Percentiles rank a stretch among this genome's conserved stretches.
phyloP scores from a whole-genome alignment of 37 sponge, comb jelly and placozoan species.

The Aplysina aerophoba region DNA sequence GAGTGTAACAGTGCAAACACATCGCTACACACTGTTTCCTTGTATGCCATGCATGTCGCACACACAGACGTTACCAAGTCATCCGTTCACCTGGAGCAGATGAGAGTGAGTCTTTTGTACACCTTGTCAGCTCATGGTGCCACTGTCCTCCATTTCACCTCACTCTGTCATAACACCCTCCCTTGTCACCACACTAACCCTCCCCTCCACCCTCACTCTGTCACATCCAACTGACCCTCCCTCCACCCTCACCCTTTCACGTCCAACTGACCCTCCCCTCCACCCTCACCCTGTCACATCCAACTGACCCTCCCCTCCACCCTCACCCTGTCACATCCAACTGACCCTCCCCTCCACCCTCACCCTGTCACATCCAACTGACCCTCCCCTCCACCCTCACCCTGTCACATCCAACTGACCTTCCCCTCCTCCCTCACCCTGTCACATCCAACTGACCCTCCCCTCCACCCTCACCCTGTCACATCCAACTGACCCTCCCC shows the following conservation, averaged over 20 bases:
- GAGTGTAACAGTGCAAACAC: too few relatives aligned
- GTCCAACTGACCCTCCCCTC: background rate
- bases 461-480: background rate
- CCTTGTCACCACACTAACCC: too few relatives aligned
- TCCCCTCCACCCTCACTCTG: background rate
- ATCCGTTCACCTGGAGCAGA: conserved; percentile 17
- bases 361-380: too few relatives aligned
- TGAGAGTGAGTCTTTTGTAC: conserved; percentile 35
- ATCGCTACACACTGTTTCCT: too few relatives aligned
- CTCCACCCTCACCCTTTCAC: background rate
- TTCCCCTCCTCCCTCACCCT: background rate
- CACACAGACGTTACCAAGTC: conserved; percentile 10
- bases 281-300: too few relatives aligned
- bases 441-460: background rate
- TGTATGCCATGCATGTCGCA: too few relatives aligned
- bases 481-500: background rate
- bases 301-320: background rate
- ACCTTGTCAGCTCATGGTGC: too few relatives aligned
- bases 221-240: background rate
- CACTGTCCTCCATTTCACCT: too few relatives aligned
- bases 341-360: background rate
- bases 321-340: background rate
- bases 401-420: background rate
- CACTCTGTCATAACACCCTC: too few relatives aligned
- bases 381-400: background rate